A percentile compares a stretch with the other conserved stretches of the same genome.
Evolutionary conservation across 2,888 invertebrate species (phyloP).

Genomic region (Tenthredo scrophulariae): DNA sequence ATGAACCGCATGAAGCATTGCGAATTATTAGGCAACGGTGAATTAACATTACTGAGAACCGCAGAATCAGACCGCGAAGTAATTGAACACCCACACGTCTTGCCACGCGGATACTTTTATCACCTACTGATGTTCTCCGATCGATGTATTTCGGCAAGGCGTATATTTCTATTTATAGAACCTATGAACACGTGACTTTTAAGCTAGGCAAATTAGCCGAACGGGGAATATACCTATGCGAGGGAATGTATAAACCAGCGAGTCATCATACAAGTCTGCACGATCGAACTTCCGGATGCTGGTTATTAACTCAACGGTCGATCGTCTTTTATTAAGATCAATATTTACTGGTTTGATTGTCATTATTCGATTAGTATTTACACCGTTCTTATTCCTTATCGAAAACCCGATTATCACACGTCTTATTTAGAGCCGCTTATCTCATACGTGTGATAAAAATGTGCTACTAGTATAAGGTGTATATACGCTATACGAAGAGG

Average conservation of each 20-base stretch:
- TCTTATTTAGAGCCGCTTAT: background rate
- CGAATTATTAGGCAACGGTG: background rate
- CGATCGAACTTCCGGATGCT: background rate
- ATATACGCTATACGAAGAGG: background rate
- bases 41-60: background rate
- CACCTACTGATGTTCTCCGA: background rate
- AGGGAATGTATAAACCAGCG: background rate
- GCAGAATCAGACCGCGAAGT: background rate
- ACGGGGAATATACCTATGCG: background rate
- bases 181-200: constrained; percentile 1
- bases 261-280: background rate
- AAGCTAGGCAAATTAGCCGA: background rate
- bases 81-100: constrained; percentile 4
- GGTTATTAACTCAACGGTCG: background rate
- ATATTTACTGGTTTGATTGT: background rate
- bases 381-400: background rate
- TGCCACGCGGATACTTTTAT: background rate
- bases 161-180: constrained; percentile 16
- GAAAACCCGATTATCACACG: background rate
- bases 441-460: background rate
- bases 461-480: background rate
- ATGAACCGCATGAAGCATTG: background rate
- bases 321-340: background rate
- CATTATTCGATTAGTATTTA: background rate
- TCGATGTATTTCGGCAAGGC: background rate